These are phyloP conservation scores for Gopherus flavomarginatus DNA, from an alignment of 2,113 vertebrate genomes.

Conservation along the genomic window DNA sequence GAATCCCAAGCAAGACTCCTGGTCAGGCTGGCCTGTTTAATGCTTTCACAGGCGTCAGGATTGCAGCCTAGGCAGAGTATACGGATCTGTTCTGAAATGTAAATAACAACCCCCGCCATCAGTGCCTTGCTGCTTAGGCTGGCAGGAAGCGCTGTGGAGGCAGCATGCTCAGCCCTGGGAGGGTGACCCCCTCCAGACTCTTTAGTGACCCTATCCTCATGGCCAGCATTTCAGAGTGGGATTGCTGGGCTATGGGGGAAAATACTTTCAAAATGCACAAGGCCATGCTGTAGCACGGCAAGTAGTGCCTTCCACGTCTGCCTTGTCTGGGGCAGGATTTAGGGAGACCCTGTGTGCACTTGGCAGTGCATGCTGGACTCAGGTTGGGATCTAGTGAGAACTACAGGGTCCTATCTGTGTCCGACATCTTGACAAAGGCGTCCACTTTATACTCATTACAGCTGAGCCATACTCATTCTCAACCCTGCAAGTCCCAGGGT, in stretches of 20 bases:
- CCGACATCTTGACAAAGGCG: too few species aligned
- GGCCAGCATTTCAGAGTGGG: rapidly evolving
- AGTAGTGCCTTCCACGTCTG: neutral
- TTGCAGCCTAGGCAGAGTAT: slow-evolving; percentile 19
- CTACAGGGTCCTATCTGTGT: neutral
- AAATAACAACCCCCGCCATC: slow-evolving; percentile 37
- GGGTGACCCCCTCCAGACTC: rapidly evolving
- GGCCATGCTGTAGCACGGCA: neutral
- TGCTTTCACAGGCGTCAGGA: slow-evolving; percentile 68
- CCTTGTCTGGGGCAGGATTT: neutral
- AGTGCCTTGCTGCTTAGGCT: neutral
- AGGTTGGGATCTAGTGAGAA: neutral
- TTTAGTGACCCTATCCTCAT: rapidly evolving
- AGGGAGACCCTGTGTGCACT: neutral
- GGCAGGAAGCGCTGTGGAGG: neutral
- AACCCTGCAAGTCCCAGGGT: neutral
- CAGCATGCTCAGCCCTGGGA: rapidly evolving
- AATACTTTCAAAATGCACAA: neutral
- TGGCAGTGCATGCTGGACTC: neutral
- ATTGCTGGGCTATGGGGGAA: rapidly evolving
- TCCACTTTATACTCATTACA: neutral
- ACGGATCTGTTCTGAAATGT: slow-evolving; percentile 30
- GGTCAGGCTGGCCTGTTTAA: slow-evolving; percentile 62
- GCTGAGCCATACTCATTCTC: neutral
- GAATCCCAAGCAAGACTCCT: slow-evolving; percentile 39